Evolutionary conservation across 2,888 invertebrate genomes (phyloP), one percentile per base, ranked within the genome.

Genomic region (Coenonympha arcania): DNA sequence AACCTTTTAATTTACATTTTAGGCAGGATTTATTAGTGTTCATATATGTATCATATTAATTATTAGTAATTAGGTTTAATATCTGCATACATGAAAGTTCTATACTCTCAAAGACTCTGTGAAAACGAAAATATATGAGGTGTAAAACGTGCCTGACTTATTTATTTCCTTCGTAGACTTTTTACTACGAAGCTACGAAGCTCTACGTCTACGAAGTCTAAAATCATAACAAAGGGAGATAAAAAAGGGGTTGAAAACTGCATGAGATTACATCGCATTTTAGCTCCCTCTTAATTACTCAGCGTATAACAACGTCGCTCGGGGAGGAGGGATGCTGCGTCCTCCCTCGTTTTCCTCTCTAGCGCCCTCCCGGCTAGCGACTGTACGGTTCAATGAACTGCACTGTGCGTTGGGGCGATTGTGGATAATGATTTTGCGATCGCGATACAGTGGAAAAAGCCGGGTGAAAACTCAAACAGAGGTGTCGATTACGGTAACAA

Each of bases 301-400:
- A 42, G 34, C n/a, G n/a, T n/a, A n/a, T n/a, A n/a, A n/a, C n/a
- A n/a, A n/a, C n/a, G n/a, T 19, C 36, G 36, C 36, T 31, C 26
- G 9, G 11, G 9, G 22, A 37, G 51, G 51, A n/a, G 51, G 24
- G 22, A 22, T 36, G 40, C 36, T 48, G 45, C 44, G 37, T 24
- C 42, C 48, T 46, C 46, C 37, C 30, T 20, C 15, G 19, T 13
- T 19, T 43, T 31, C 15, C 31, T 42, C 40, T 22, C 28, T n/a
- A n/a, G 2, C 51, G 15, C 43, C 36, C 44, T 13, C 19, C 31
- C 36, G 13, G n/a, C 16, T 19, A 5, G 5, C 36, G 3, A 5
- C 33, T n/a, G 18, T 44, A 18, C 54, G 31, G 54, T 45, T 51
- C 54, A 48, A 16, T 51, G 54, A 54, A 51, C 54, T 26, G 48